Percentiles rank a stretch among this genome's conserved stretches.
These are phyloP conservation scores for Catharus minimus DNA, from an alignment of 2,113 vertebrate genomes.

Conservation along the genomic window DNA sequence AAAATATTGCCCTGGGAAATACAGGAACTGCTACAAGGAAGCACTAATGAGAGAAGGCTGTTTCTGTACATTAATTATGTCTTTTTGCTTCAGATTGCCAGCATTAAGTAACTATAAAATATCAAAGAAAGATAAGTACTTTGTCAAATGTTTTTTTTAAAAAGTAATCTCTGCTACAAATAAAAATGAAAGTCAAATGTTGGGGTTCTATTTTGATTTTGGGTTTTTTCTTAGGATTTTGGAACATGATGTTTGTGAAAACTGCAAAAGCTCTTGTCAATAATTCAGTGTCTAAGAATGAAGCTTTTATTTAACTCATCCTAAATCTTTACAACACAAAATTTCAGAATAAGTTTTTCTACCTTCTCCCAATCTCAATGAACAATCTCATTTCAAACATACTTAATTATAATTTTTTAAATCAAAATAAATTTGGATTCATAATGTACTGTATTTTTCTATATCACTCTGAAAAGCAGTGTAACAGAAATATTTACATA, in stretches of 20 bases:
- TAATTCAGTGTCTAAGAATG: background rate
- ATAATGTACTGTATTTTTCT: background rate
- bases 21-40: background rate
- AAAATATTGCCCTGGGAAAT: conserved; percentile 11
- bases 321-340: background rate
- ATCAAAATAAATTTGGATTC: background rate
- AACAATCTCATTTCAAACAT: background rate
- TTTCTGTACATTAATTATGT: background rate
- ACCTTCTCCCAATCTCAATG: background rate
- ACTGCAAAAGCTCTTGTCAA: background rate
- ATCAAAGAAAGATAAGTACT: background rate
- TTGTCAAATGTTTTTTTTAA: background rate
- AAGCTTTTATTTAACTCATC: background rate
- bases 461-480: background rate
- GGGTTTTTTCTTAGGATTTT: background rate
- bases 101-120: background rate
- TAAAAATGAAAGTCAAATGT: background rate
- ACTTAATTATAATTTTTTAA: background rate
- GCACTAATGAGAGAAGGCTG: conserved; percentile 9
- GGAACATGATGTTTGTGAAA: background rate
- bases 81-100: background rate
- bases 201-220: background rate
- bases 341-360: background rate
- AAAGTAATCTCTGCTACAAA: background rate
- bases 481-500: background rate